These are phyloP conservation scores for Orgyia antiqua DNA, from an alignment of 2,888 invertebrate species.

Conservation along the genomic window DNA sequence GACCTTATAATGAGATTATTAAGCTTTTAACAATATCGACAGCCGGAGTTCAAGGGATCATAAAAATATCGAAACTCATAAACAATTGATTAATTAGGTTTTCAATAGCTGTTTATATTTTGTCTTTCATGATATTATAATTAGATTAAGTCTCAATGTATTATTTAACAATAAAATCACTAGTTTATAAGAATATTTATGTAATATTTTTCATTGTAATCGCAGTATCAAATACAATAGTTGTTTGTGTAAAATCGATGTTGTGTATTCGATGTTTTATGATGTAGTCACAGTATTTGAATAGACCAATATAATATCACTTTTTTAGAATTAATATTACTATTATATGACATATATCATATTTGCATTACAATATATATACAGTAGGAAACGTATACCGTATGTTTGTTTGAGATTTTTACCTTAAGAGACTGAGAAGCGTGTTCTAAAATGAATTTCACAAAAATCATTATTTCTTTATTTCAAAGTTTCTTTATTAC, in stretches of 20 bases:
- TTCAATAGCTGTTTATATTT: too few species aligned
- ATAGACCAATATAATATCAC: slow-evolving; percentile 44
- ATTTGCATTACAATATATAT: slow-evolving; percentile 17
- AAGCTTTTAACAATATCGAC: too few species aligned
- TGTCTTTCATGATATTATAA: too few species aligned
- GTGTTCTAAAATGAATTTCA: slow-evolving; percentile 68
- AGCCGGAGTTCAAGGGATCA: too few species aligned
- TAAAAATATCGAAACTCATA: too few species aligned
- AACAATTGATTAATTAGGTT: too few species aligned
- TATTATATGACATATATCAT: slow-evolving; percentile 20
- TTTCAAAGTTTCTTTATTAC: slow-evolving; percentile 17
- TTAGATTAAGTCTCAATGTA: too few species aligned
- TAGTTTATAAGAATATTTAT: too few species aligned
- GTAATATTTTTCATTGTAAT: too few species aligned
- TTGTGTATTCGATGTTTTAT: slow-evolving; percentile 59
- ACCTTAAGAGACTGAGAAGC: slow-evolving; percentile 73
- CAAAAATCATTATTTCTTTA: slow-evolving; percentile 32
- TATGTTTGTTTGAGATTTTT: slow-evolving; percentile 45
- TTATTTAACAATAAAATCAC: too few species aligned
- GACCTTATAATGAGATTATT: too few species aligned
- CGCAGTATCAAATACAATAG: slow-evolving; percentile 38
- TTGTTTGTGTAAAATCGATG: slow-evolving; percentile 50
- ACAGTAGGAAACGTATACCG: slow-evolving; percentile 14
- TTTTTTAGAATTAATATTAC: slow-evolving; percentile 13
- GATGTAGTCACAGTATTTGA: slow-evolving; percentile 33